Percentiles rank a stretch among this genome's conserved stretches.
phyloP scores from a whole-genome alignment of 2,113 vertebrate genomes.

The Xenopus laevis region DNA sequence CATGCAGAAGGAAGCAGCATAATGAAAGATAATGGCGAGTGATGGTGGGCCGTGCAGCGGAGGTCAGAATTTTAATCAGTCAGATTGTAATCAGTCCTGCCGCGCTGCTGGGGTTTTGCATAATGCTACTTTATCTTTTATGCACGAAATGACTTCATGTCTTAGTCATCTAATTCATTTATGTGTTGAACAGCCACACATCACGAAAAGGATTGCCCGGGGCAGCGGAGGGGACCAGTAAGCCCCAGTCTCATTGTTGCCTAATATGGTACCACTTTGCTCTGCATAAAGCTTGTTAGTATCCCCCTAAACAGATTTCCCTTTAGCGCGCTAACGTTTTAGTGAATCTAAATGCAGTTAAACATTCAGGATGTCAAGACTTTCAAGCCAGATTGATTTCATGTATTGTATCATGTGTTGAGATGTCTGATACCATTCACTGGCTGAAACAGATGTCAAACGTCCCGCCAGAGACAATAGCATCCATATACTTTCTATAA shows the following conservation, averaged over 20 bases:
- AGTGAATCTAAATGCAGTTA: neutral
- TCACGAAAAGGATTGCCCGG: slow-evolving; percentile 10
- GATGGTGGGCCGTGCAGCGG: neutral
- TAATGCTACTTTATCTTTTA: slow-evolving; percentile 15
- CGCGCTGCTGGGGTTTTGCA: slow-evolving; percentile 2
- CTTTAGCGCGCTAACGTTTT: neutral
- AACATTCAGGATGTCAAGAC: neutral
- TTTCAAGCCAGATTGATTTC: slow-evolving; percentile 4
- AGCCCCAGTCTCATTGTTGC: slow-evolving; percentile 1
- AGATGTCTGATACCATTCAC: neutral
- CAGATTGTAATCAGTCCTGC: neutral
- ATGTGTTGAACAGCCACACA: slow-evolving; percentile 11
- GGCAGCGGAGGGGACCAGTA: neutral
- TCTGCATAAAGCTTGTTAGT: slow-evolving; percentile 20
- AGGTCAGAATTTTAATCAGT: slow-evolving; percentile 1
- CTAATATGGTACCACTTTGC: slow-evolving; percentile 24
- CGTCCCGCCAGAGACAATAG: neutral
- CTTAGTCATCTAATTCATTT: slow-evolving; percentile 24
- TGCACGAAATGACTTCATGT: slow-evolving; percentile 27
- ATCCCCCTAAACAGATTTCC: neutral
- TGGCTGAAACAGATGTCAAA: neutral
- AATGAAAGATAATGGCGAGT: neutral
- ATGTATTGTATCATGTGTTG: neutral
- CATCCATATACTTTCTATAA: neutral
- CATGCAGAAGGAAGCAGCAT: neutral